These are phyloP conservation scores for Andrena camellia DNA, from an alignment of 2,888 invertebrate species.

Conservation along the genomic window DNA sequence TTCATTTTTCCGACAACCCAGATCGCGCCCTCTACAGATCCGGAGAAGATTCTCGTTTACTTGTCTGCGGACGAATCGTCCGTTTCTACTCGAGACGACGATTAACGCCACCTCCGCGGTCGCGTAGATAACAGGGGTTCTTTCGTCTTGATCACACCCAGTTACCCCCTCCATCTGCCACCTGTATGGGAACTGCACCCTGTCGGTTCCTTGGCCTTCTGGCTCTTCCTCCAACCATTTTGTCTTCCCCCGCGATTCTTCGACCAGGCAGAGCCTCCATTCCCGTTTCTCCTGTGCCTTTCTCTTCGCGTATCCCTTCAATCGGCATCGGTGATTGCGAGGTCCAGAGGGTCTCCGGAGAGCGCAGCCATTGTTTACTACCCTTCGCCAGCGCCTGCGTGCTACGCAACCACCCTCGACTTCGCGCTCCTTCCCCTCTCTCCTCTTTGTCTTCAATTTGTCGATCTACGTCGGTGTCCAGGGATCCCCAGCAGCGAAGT, in stretches of 20 bases:
- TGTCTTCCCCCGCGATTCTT: neutral
- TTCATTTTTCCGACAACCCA: too few relatives aligned
- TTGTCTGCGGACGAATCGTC: neutral
- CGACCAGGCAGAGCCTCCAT: neutral
- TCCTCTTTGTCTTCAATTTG: neutral
- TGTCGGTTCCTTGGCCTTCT: neutral
- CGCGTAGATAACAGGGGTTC: neutral
- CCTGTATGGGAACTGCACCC: constrained; percentile 42
- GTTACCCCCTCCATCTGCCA: constrained; percentile 15
- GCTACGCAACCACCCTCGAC: constrained; percentile 12
- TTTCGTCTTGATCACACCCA: neutral
- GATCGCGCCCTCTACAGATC: neutral
- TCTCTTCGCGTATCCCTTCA: constrained; percentile 28
- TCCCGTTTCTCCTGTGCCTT: constrained; percentile 2
- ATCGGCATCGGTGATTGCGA: constrained; percentile 45
- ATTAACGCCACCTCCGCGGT: constrained; percentile 1
- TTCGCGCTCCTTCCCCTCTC: constrained; percentile 12
- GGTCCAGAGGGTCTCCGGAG: constrained; percentile 46
- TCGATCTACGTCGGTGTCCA: constrained; percentile 13
- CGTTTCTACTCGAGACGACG: neutral
- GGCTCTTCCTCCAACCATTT: neutral
- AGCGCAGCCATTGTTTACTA: constrained; percentile 56
- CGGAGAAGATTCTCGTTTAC: neutral
- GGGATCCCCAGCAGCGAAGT: constrained; percentile 1
- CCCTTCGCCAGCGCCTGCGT: constrained; percentile 60